Conservation (phyloP, 1,140 invertebrate genomes). For the Dryas iulia region DNA sequence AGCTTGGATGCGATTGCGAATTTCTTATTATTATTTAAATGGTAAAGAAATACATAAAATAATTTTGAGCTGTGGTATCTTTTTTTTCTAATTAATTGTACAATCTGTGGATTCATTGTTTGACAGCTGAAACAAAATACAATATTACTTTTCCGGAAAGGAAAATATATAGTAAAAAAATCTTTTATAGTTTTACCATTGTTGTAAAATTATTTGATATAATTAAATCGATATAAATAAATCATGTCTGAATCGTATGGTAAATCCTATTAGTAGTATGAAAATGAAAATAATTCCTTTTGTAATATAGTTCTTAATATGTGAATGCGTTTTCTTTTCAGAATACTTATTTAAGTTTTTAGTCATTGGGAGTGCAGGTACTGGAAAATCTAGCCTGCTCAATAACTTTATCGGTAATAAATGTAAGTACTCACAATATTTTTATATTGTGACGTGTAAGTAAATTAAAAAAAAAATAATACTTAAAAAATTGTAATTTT, state of each 20-base stretch:
- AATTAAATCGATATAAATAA: neutral
- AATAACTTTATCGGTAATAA: slow-evolving; percentile 96
- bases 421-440: slow-evolving; percentile 82
- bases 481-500: slow-evolving; percentile 38
- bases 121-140: slow-evolving; percentile 6
- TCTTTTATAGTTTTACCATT: neutral
- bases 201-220: neutral
- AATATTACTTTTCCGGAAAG: slow-evolving; percentile 1
- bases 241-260: slow-evolving; percentile 63
- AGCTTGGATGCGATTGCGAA: too few relatives aligned
- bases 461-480: neutral
- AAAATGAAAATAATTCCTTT: neutral
- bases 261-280: slow-evolving; percentile 21
- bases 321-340: slow-evolving; percentile 58
- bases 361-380: slow-evolving; percentile 91
- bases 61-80: too few relatives aligned
- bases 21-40: too few relatives aligned
- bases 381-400: slow-evolving; percentile 93
- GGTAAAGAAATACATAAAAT: too few relatives aligned
- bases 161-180: neutral
- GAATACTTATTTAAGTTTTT: slow-evolving; percentile 93
- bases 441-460: neutral
- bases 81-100: too few relatives aligned
- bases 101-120: neutral
- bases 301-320: slow-evolving; percentile 16